Evolutionary conservation across 2,888 invertebrate species (phyloP).

Genomic region (Mycogona germanica): DNA sequence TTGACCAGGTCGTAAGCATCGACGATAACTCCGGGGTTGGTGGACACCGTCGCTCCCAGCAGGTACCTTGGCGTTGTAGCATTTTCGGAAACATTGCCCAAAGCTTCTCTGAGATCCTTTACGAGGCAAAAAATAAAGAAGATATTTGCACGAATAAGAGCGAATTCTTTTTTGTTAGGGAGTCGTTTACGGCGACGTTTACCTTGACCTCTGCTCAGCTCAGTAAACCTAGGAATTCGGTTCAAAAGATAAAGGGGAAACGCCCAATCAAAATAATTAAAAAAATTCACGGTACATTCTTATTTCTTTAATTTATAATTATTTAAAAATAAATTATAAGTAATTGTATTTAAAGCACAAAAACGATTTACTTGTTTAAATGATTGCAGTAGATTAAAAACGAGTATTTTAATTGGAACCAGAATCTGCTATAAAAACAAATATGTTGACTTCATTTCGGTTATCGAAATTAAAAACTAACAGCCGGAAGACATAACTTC

Average conservation of each 20-base stretch:
- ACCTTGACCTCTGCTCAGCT: neutral
- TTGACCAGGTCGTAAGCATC: constrained; percentile 6
- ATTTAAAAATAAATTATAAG: neutral
- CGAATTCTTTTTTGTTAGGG: neutral
- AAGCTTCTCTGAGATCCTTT: neutral
- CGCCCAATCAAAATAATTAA: neutral
- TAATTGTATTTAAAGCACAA: neutral
- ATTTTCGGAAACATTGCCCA: constrained; percentile 4
- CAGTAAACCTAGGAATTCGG: neutral
- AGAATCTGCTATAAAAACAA: too few relatives aligned
- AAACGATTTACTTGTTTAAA: neutral
- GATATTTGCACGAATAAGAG: neutral
- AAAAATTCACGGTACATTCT: too few relatives aligned
- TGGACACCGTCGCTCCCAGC: constrained; percentile 4
- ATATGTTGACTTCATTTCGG: too few relatives aligned
- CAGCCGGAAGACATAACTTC: too few relatives aligned
- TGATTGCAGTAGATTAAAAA: neutral
- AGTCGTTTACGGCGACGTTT: neutral
- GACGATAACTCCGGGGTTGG: constrained; percentile 8
- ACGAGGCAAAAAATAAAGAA: neutral
- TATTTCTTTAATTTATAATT: neutral
- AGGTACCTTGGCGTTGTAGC: constrained; percentile 1
- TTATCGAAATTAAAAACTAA: too few relatives aligned
- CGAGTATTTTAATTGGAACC: too few relatives aligned
- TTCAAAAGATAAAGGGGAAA: neutral